Percentiles rank a stretch among this genome's conserved stretches.
Evolutionary conservation across 2,888 invertebrate species (phyloP).

Genomic region (Ctenicera cuprea): DNA sequence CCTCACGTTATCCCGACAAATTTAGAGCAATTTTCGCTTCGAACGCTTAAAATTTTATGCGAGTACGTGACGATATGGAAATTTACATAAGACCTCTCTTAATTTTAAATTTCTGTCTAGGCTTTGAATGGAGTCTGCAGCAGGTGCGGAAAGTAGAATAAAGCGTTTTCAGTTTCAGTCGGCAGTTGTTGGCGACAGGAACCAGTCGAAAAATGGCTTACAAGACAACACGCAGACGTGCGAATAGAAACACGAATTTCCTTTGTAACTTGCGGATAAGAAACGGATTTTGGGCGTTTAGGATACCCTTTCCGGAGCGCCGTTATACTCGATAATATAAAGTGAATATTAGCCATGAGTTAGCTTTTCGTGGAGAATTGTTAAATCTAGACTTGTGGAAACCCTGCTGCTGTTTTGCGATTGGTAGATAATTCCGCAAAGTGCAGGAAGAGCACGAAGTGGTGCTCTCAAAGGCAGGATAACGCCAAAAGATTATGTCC

Average conservation of each 20-base stretch:
- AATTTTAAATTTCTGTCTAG: conserved; percentile 42
- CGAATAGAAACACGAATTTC: conserved; percentile 17
- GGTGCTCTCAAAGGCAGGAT: conserved; percentile 42
- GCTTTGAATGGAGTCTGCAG: conserved; percentile 40
- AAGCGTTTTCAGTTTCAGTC: conserved; percentile 25
- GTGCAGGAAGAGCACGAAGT: conserved; percentile 45
- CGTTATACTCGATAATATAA: background rate
- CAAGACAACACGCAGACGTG: conserved; percentile 29
- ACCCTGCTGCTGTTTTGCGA: conserved; percentile 18
- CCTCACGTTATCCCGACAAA: conserved; percentile 38
- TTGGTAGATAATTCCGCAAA: conserved; percentile 46
- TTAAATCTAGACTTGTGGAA: background rate
- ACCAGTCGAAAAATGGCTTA: conserved; percentile 16
- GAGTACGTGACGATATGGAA: conserved; percentile 48
- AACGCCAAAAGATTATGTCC: conserved; percentile 46
- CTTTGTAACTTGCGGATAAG: background rate
- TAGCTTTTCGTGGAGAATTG: conserved; percentile 30
- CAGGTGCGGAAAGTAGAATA: conserved; percentile 46
- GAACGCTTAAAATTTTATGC: conserved; percentile 47
- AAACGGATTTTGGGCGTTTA: background rate
- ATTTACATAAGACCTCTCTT: conserved; percentile 49
- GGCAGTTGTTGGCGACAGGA: conserved; percentile 30
- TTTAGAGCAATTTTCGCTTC: conserved; percentile 40
- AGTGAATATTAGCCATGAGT: conserved; percentile 13
- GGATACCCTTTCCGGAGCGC: background rate